A percentile compares a stretch with the other conserved stretches of the same genome.
phyloP scores from a whole-genome alignment of 2,888 invertebrate species.

The Conchocele bisecta region DNA sequence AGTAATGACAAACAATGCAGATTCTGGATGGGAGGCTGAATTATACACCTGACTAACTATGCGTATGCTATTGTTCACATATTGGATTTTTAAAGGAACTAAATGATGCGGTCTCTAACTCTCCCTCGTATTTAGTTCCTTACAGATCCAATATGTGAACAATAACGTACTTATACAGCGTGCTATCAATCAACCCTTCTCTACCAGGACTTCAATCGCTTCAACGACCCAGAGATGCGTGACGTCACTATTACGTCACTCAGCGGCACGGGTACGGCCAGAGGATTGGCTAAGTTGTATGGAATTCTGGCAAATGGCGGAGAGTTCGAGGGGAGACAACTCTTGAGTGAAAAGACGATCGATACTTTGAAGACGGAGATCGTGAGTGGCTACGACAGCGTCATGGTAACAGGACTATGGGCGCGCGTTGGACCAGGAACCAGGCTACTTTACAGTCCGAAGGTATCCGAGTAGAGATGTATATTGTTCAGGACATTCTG shows the following conservation, averaged over 20 bases:
- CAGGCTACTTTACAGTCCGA: slow-evolving; percentile 18
- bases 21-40: no score
- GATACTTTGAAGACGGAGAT: slow-evolving; percentile 24
- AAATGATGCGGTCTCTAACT: no score
- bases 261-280: slow-evolving; percentile 76
- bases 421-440: slow-evolving; percentile 46
- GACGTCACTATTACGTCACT: slow-evolving; percentile 74
- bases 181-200: no score
- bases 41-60: no score
- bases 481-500: not conserved
- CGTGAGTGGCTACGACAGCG: slow-evolving; percentile 28
- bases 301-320: slow-evolving; percentile 76
- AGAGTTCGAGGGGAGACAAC: slow-evolving; percentile 46
- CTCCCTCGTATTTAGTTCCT: no score
- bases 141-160: no score
- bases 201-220: no score
- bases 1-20: no score
- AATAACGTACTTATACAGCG: no score
- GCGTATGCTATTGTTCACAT: no score
- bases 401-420: slow-evolving; percentile 20
- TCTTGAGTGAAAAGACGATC: slow-evolving; percentile 42
- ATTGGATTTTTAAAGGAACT: no score
- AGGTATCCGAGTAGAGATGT: slow-evolving; percentile 7
- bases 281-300: slow-evolving; percentile 75
- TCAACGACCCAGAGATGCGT: slow-evolving; percentile 72